These are phyloP conservation scores for Poeciliopsis turneri DNA, from an alignment of 2,797 vertebrate species.

Conservation along the genomic window DNA sequence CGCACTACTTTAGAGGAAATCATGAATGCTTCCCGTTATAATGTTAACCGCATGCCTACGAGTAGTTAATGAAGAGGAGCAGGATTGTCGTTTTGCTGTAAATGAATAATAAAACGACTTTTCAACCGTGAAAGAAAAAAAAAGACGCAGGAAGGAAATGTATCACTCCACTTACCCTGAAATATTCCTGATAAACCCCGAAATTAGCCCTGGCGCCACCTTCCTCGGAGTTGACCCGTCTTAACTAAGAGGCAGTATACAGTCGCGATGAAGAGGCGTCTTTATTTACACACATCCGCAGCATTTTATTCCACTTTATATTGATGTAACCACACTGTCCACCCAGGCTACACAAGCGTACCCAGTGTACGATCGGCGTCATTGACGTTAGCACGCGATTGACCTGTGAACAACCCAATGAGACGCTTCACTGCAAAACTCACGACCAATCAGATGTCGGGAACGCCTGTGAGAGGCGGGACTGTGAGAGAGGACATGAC, in stretches of 20 bases:
- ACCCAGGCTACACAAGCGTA: constrained; percentile 75
- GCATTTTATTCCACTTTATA: constrained; percentile 78
- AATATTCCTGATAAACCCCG: constrained; percentile 71
- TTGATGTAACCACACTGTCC: constrained; percentile 80
- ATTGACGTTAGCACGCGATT: constrained; percentile 67
- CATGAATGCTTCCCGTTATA: constrained; percentile 3
- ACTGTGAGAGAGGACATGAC: constrained; percentile 77
- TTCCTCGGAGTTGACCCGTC: constrained; percentile 29
- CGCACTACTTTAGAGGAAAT: constrained; percentile 50
- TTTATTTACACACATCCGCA: constrained; percentile 65
- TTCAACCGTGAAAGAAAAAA: constrained; percentile 58
- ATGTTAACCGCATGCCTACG: not conserved
- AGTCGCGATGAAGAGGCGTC: constrained; percentile 41
- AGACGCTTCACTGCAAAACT: constrained; percentile 26
- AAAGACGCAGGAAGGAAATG: constrained; percentile 83
- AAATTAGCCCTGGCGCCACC: constrained; percentile 38
- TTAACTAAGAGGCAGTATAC: constrained; percentile 40
- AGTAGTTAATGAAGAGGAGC: not conserved
- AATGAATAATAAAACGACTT: constrained; percentile 54
- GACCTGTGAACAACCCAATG: constrained; percentile 62
- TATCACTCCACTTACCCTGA: constrained; percentile 83
- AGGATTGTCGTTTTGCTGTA: constrained; percentile 32
- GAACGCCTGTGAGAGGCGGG: constrained; percentile 35
- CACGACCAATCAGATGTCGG: constrained; percentile 56
- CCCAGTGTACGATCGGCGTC: constrained; percentile 73